These are phyloP conservation scores for Salarias fasciatus DNA, from an alignment of 2,797 vertebrate genomes.

Conservation along the genomic window DNA sequence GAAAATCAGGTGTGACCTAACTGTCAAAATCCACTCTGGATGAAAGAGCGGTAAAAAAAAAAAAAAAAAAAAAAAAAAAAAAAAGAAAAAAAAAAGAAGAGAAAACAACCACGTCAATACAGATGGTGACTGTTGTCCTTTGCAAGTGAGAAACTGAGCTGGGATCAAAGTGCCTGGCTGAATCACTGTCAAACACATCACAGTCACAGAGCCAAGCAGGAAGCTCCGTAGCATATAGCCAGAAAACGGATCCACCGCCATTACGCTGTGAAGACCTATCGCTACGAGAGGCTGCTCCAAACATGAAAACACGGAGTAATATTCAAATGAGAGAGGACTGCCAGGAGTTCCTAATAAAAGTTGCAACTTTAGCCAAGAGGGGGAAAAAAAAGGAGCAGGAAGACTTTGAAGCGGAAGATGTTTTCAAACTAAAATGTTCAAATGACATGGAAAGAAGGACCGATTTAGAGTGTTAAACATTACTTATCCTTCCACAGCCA, in stretches of 20 bases:
- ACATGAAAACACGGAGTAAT: conserved; percentile 23
- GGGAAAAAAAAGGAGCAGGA: background rate
- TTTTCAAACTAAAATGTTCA: conserved; percentile 7
- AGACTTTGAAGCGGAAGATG: conserved; percentile 4
- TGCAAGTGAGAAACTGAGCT: conserved; percentile 42
- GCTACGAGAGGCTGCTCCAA: conserved; percentile 5
- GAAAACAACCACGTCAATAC: conserved; percentile 43
- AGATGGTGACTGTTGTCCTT: conserved; percentile 48
- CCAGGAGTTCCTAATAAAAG: background rate
- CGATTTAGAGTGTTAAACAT: conserved; percentile 6
- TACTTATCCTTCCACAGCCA: conserved; percentile 16
- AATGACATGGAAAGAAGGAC: conserved; percentile 2
- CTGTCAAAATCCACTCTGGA: conserved; percentile 63
- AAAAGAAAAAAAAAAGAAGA: background rate
- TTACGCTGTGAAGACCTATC: conserved; percentile 24
- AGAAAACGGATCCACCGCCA: conserved; percentile 30
- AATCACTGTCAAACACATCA: conserved; percentile 55
- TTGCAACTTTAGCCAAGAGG: conserved; percentile 2
- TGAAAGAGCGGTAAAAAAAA: conserved; percentile 51
- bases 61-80: background rate
- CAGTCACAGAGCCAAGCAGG: conserved; percentile 42
- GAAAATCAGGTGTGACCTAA: conserved; percentile 57
- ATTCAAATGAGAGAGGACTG: conserved; percentile 25
- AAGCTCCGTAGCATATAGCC: conserved; percentile 35
- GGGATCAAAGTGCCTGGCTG: conserved; percentile 50